Conservation (phyloP, 2,888 invertebrate genomes). For the Ramazzottius varieornatus region DNA sequence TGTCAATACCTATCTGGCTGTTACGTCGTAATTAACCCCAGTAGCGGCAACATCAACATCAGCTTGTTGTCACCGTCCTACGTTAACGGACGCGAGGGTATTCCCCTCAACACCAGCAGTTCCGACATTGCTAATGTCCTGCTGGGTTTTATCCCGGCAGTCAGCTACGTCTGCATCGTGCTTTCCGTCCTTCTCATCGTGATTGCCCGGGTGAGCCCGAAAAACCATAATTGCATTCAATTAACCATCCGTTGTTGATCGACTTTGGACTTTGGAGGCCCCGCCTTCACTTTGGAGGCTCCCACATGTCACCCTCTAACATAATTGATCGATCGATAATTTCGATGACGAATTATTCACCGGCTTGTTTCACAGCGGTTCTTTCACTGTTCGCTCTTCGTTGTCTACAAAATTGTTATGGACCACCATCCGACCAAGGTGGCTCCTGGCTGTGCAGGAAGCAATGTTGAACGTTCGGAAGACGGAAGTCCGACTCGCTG, state of each 20-base stretch:
- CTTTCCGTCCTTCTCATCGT: background rate
- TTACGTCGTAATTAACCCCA: background rate
- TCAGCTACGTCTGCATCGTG: slow-evolving; percentile 2
- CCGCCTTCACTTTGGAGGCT: too few relatives aligned
- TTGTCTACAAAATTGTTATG: background rate
- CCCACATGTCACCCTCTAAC: background rate
- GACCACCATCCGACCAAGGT: background rate
- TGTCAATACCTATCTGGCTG: background rate
- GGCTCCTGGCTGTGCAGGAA: background rate
- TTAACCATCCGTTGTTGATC: too few relatives aligned
- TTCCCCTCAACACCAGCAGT: background rate
- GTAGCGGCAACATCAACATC: background rate
- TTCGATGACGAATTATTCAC: too few relatives aligned
- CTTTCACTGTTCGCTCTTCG: background rate
- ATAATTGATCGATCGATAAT: too few relatives aligned
- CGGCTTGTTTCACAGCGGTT: background rate
- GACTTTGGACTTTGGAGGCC: too few relatives aligned
- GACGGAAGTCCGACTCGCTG: background rate
- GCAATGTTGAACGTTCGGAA: background rate
- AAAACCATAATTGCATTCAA: background rate
- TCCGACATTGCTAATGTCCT: background rate
- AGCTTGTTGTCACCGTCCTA: background rate
- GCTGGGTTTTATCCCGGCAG: background rate
- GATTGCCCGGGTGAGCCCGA: background rate
- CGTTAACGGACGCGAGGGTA: background rate